Evolutionary conservation across 2,113 vertebrate species (phyloP).

Genomic region (Andinoacara biseriatus): DNA sequence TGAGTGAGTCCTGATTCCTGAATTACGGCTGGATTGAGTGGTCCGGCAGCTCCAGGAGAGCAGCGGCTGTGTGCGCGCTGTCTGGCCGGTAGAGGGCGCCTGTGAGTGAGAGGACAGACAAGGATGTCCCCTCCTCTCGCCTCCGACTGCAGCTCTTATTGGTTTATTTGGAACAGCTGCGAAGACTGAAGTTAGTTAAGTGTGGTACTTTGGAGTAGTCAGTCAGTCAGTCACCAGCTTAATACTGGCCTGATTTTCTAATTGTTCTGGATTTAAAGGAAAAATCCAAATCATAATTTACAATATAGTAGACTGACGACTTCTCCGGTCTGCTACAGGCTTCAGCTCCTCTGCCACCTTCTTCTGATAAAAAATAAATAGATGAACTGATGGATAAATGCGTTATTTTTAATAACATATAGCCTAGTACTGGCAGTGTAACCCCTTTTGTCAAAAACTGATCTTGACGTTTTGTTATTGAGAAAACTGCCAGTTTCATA

Average conservation of each 20-base stretch:
- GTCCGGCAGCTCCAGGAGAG: conserved; percentile 62
- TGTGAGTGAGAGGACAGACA: neutral
- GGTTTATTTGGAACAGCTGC: conserved; percentile 31
- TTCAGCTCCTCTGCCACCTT: no score
- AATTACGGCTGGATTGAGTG: conserved; percentile 71
- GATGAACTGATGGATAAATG: neutral
- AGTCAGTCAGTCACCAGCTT: neutral
- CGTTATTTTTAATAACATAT: neutral
- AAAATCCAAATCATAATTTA: no score
- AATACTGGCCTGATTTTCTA: neutral
- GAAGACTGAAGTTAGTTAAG: neutral
- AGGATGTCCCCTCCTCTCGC: conserved; percentile 35
- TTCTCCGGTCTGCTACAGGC: no score
- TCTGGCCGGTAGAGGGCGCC: conserved; percentile 74
- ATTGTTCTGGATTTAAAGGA: neutral
- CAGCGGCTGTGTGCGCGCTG: conserved; percentile 41
- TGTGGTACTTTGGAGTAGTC: neutral
- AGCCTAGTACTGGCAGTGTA: neutral
- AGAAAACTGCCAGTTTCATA: neutral
- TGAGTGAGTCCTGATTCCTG: conserved; percentile 74
- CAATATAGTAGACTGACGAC: no score
- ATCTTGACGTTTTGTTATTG: neutral
- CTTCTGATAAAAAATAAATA: neutral
- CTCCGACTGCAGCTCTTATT: neutral
- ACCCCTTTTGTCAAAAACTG: neutral